A percentile compares a stretch with the other conserved stretches of the same genome.
phyloP scores from a whole-genome alignment of 2,888 invertebrate genomes.

The Morinoia aosen region DNA sequence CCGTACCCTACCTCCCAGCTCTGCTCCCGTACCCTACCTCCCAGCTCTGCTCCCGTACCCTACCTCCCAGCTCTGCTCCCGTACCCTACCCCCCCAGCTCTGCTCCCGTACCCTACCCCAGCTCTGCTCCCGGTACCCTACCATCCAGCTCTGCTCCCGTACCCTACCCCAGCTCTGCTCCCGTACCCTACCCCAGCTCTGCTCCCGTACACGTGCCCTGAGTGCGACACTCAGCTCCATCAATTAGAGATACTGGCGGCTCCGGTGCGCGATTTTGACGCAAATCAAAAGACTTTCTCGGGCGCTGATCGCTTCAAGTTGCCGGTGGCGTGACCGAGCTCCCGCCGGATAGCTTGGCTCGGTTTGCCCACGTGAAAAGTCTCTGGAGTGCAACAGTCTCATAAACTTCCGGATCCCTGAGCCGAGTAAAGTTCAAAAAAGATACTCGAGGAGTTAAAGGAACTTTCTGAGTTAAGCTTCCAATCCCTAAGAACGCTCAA shows the following conservation, averaged over 20 bases:
- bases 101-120: no score
- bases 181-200: background rate
- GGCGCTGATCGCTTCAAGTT: background rate
- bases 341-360: background rate
- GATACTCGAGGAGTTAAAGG: background rate
- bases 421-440: background rate
- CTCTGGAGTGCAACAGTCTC: background rate
- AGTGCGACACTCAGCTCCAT: background rate
- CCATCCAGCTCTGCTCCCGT: no score
- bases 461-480: background rate
- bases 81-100: no score
- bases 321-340: background rate
- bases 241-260: background rate
- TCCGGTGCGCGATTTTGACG: background rate
- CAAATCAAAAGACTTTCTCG: background rate
- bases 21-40: no score
- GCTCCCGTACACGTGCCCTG: background rate
- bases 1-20: no score
- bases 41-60: background rate
- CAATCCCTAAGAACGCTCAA: background rate
- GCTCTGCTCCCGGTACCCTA: background rate
- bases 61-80: background rate
- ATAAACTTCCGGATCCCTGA: background rate
- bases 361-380: background rate
- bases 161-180: background rate